Percentiles rank a stretch among this genome's conserved stretches.
Evolutionary conservation across 1,140 invertebrate species (phyloP).

Genomic region (Brachystomella parvula): DNA sequence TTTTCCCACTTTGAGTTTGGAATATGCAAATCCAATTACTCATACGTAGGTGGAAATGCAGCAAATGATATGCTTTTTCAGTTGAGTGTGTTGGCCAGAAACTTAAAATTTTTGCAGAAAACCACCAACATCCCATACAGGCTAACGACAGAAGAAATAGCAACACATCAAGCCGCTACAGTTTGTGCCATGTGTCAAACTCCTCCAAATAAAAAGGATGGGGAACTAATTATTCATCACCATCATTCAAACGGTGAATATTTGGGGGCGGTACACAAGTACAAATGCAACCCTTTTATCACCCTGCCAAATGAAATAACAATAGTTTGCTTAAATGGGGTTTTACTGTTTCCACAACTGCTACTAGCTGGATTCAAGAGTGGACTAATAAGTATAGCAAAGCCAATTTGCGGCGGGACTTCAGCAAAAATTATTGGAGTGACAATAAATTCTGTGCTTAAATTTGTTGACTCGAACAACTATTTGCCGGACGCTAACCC

Average conservation of each 20-base stretch:
- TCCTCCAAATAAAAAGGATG: neutral
- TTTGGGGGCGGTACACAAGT: neutral
- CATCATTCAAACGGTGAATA: neutral
- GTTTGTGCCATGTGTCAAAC: neutral
- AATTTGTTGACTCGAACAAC: too few relatives aligned
- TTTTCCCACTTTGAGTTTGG: too few relatives aligned
- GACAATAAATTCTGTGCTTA: too few relatives aligned
- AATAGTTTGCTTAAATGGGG: neutral
- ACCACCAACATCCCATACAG: too few relatives aligned
- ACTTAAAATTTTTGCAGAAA: too few relatives aligned
- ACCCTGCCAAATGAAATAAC: neutral
- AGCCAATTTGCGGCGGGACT: neutral
- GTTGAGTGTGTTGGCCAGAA: too few relatives aligned
- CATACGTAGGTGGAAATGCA: too few relatives aligned
- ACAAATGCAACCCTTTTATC: neutral
- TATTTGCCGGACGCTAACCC: too few relatives aligned
- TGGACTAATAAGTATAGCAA: neutral
- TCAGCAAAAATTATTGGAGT: neutral
- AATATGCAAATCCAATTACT: too few relatives aligned
- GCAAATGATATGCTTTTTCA: too few relatives aligned
- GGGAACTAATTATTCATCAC: neutral
- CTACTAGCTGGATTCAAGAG: neutral
- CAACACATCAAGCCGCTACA: too few relatives aligned
- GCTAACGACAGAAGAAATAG: too few relatives aligned
- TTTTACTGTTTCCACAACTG: neutral